Base-by-base conservation (phyloP, 1,140 invertebrate genomes). In the Ceratina calcarata region DNA sequence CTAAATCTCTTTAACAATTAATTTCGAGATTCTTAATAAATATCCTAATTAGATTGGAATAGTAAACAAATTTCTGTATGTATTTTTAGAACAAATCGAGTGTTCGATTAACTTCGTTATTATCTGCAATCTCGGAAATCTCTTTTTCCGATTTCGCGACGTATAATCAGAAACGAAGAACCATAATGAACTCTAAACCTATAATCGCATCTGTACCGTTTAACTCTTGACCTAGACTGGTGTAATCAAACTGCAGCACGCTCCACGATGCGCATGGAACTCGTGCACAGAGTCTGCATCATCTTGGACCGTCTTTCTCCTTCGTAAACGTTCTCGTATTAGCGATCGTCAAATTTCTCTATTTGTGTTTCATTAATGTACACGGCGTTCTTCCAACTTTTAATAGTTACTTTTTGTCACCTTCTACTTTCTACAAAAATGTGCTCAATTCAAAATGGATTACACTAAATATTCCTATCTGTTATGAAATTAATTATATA, bases 241-340 rank as follows among this genome's bases (percentile, higher is more conserved):
- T 77, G 84, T 83, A 88, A 87, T 88, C 80, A 81, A 88, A 87
- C 87, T 77, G 84, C 74, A 64, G 66, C 86, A 82, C 79, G 81
- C 82, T 85, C 64, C 58, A 69, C 49, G 81, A 77, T 75, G 81
- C 86, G 80, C 86, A 86, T 85, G 78, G 69, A 86, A 77, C 73
- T 78, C 51, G 66, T 49, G 20, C 68, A 68, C 67, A 32, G 61
- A 32, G 20, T 18, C 32, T 37, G 67, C 32, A 53, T 24, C 57
- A 32, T 24, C 60, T 22, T 71, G 27, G 27, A 32, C 4, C 70
- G 18, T 78, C 62, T 22, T 78, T 22, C 64, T 69, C 16, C 37
- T 20, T 32, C 51, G 12, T n/a, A 62, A 13, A 49, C 32, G n/a
- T 76, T 27, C 37, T 2, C 32, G n/a, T 32, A 20, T 37, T 72